Evolutionary conservation across 2,113 vertebrate species (phyloP), one percentile per base, ranked within the genome.

Genomic region (Rafetus swinhoei): DNA sequence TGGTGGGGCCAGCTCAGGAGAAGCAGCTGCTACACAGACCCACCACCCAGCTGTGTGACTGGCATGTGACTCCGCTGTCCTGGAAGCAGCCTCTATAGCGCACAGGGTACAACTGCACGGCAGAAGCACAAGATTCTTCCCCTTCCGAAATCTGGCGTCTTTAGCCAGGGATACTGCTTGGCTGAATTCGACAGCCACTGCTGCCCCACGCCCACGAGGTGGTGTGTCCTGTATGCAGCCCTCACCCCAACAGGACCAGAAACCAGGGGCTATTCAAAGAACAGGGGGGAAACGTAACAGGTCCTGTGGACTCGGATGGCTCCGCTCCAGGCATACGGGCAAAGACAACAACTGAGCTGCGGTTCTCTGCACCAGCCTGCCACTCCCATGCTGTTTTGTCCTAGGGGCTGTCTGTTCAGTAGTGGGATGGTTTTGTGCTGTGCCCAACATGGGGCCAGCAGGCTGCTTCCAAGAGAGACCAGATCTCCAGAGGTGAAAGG

Each of bases 391-490:
- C 32, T 21, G 9, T 8, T 9, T 35, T 35, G 32, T 72, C 65
- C n/a, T 35, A 21, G 62, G 62, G 62, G 14, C 32, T 18, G 62
- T 35, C 65, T 35, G n/a, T 35, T 32, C 18, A 69, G 15, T 35
- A 72, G 32, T 4, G 16, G 29, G 32, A 7, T 72, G 18, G 32
- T 7, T 57, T 1, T 0, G 27, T 0, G 1, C 56, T 4, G 0
- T 16, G 62, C 32, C 32, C n/a, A n/a, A 69, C 15, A 69, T 69
- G n/a, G n/a, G 65, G n/a, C 65, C 65, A 72, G 65, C 32, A 35
- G 4, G 8, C 65, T 72, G 16, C n/a, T 72, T 35, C 32, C 65
- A 72, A 72, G 65, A 72, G n/a, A 72, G n/a, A 72, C n/a, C n/a
- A 72, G 16, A 72, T 10, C n/a, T 35, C 18, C 65, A 72, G n/a